These are phyloP conservation scores for Triplophysa tibetana DNA, from an alignment of 2,113 vertebrate genomes.

Conservation along the genomic window DNA sequence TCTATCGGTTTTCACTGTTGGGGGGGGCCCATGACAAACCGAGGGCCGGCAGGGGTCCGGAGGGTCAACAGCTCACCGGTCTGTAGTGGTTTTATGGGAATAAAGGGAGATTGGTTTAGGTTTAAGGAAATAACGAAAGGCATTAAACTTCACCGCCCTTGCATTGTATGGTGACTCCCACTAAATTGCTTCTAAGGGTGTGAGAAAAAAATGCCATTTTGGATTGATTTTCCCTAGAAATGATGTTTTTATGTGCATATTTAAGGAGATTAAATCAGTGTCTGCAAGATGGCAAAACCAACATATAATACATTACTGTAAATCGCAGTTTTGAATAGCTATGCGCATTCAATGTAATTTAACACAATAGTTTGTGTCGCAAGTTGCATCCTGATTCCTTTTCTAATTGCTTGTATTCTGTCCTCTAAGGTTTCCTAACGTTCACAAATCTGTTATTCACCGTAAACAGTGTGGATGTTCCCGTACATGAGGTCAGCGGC, in stretches of 20 bases:
- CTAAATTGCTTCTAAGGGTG: too few species aligned
- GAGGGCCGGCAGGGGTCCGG: constrained; percentile 11
- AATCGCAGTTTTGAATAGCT: too few species aligned
- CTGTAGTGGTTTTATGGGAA: not conserved
- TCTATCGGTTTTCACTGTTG: not conserved
- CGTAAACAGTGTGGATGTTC: not conserved
- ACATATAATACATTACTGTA: too few species aligned
- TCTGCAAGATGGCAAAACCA: too few species aligned
- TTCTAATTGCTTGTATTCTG: not conserved
- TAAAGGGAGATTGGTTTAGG: not conserved
- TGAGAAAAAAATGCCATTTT: too few species aligned
- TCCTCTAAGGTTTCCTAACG: not conserved
- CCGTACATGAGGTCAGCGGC: not conserved
- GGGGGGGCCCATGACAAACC: constrained; percentile 22
- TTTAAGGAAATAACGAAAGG: constrained; percentile 3
- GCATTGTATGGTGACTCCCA: not conserved
- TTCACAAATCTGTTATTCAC: not conserved
- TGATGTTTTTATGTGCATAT: too few species aligned
- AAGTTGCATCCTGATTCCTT: not conserved
- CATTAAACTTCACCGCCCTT: not conserved
- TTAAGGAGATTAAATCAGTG: too few species aligned
- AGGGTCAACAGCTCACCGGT: constrained; percentile 5
- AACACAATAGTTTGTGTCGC: too few species aligned
- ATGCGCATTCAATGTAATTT: too few species aligned
- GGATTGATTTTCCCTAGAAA: too few species aligned